Percentiles rank a stretch among this genome's conserved stretches.
phyloP scores from a whole-genome alignment of 1,140 invertebrate genomes.

The Rhyzopertha dominica region DNA sequence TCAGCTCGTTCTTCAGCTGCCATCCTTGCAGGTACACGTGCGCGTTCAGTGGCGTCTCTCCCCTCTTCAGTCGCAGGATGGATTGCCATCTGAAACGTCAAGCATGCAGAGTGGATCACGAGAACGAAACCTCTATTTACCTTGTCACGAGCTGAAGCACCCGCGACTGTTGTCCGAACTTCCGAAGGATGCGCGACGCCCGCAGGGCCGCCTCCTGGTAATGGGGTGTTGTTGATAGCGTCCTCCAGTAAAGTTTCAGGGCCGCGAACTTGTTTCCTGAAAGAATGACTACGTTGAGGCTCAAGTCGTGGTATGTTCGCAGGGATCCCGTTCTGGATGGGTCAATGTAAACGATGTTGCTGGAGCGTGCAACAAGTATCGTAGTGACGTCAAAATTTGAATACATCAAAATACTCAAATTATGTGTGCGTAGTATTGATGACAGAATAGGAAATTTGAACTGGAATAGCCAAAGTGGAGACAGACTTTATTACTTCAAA shows the following conservation, averaged over 20 bases:
- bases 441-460: too few species aligned
- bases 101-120: background rate
- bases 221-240: conserved; percentile 50
- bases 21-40: conserved; percentile 42
- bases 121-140: conserved; percentile 36
- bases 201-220: conserved; percentile 54
- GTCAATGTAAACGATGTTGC: too few species aligned
- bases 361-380: too few species aligned
- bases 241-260: conserved; percentile 56
- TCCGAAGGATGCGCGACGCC: conserved; percentile 54
- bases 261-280: conserved; percentile 48
- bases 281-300: conserved; percentile 14
- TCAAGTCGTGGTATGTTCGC: too few species aligned
- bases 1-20: conserved; percentile 41
- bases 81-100: conserved; percentile 38
- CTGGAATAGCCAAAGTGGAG: too few species aligned
- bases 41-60: conserved; percentile 26
- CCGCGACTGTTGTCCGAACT: conserved; percentile 57
- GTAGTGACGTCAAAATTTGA: too few species aligned
- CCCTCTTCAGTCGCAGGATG: conserved; percentile 28
- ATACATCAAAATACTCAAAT: too few species aligned
- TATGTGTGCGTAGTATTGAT: too few species aligned
- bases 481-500: too few species aligned
- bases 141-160: conserved; percentile 60
- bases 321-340: too few species aligned